Evolutionary conservation across 2,888 invertebrate genomes (phyloP).

Genomic region (Limulus polyphemus): DNA sequence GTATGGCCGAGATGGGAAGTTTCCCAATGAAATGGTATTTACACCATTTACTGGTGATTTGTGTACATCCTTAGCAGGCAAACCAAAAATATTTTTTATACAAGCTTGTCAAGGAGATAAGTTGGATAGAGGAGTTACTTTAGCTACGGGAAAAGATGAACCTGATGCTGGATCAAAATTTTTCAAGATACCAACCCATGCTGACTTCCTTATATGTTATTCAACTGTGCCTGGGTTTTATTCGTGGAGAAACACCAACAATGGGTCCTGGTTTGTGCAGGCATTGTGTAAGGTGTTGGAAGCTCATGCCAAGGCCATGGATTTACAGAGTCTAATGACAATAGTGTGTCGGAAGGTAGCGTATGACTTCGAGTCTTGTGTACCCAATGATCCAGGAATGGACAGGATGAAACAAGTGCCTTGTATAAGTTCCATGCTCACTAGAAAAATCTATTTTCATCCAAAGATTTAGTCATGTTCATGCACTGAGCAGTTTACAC

Average conservation of each 20-base stretch:
- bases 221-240: slow-evolving; percentile 67
- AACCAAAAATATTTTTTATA: slow-evolving; percentile 61
- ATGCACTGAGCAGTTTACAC: no score
- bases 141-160: slow-evolving; percentile 36
- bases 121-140: slow-evolving; percentile 60
- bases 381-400: slow-evolving; percentile 61
- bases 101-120: slow-evolving; percentile 88
- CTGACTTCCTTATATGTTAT: slow-evolving; percentile 85
- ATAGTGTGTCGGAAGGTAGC: slow-evolving; percentile 56
- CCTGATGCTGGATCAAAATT: slow-evolving; percentile 37
- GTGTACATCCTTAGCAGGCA: slow-evolving; percentile 74
- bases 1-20: slow-evolving; percentile 71
- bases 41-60: slow-evolving; percentile 49
- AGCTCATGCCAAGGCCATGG: slow-evolving; percentile 56
- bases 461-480: slow-evolving; percentile 2
- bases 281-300: slow-evolving; percentile 67
- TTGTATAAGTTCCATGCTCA: slow-evolving; percentile 79
- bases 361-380: slow-evolving; percentile 74
- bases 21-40: slow-evolving; percentile 64
- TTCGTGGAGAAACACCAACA: slow-evolving; percentile 24
- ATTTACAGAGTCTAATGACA: slow-evolving; percentile 74
- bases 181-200: slow-evolving; percentile 71
- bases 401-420: slow-evolving; percentile 88
- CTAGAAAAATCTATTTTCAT: slow-evolving; percentile 60
- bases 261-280: slow-evolving; percentile 83